Percentiles rank a stretch among this genome's conserved stretches.
Conservation (phyloP, 2,113 vertebrate genomes). For the Fulmarus glacialis region DNA sequence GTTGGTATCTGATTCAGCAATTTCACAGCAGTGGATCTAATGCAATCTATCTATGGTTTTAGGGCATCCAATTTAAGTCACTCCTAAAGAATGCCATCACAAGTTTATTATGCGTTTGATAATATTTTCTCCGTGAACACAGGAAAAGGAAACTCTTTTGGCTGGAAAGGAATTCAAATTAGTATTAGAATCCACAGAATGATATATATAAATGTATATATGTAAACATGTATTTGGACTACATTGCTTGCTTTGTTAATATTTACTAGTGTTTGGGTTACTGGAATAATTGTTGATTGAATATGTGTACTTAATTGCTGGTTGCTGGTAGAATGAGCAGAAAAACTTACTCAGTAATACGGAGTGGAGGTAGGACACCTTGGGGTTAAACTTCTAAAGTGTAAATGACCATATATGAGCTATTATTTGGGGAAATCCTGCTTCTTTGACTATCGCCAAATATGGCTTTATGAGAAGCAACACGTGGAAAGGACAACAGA, state of each 20-base stretch:
- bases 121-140: background rate
- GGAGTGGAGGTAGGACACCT: background rate
- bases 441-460: background rate
- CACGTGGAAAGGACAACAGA: background rate
- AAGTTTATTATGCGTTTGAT: background rate
- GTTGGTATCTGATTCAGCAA: slow-evolving; percentile 4
- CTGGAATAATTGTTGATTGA: background rate
- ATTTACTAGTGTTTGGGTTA: background rate
- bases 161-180: background rate
- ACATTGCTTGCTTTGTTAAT: background rate
- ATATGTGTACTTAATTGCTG: background rate
- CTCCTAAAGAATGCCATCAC: background rate
- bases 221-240: background rate
- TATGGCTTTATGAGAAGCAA: background rate
- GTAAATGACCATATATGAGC: background rate
- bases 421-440: background rate
- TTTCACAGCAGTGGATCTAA: slow-evolving; percentile 10
- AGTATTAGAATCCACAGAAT: background rate
- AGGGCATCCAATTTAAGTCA: background rate
- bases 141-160: background rate
- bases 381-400: background rate
- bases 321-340: background rate
- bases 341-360: background rate
- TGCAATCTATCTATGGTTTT: background rate
- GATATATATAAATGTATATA: accelerated